Evolutionary conservation across 2,797 vertebrate genomes (phyloP).

Genomic region (Lycodopsis pacificus): DNA sequence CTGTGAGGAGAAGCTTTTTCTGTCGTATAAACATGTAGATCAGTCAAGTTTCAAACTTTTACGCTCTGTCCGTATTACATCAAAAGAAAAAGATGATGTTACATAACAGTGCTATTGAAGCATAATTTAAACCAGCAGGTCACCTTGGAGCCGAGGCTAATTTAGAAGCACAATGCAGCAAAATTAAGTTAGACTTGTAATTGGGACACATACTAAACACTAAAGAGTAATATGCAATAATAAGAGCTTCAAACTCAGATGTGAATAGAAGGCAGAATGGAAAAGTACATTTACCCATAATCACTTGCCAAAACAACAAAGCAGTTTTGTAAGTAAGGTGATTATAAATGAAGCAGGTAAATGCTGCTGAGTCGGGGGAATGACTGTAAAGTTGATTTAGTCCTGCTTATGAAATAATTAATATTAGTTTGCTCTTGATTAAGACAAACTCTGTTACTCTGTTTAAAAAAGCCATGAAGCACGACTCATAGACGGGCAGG

Average conservation of each 20-base stretch:
- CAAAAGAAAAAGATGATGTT: background rate
- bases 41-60: background rate
- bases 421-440: background rate
- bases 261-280: background rate
- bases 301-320: slow-evolving; percentile 21
- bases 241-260: background rate
- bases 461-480: no score
- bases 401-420: background rate
- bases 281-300: background rate
- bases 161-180: background rate
- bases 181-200: background rate
- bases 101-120: background rate
- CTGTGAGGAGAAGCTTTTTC: background rate
- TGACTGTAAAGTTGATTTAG: background rate
- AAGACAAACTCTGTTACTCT: background rate
- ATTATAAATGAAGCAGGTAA: slow-evolving; percentile 7
- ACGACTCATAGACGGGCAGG: no score
- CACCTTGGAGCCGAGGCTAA: background rate
- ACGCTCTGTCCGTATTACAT: background rate
- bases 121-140: background rate
- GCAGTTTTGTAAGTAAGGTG: background rate
- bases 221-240: background rate
- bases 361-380: background rate
- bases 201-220: background rate
- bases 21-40: background rate